Conservation (phyloP, 1,140 invertebrate genomes). For the Eufriesea mexicana region DNA sequence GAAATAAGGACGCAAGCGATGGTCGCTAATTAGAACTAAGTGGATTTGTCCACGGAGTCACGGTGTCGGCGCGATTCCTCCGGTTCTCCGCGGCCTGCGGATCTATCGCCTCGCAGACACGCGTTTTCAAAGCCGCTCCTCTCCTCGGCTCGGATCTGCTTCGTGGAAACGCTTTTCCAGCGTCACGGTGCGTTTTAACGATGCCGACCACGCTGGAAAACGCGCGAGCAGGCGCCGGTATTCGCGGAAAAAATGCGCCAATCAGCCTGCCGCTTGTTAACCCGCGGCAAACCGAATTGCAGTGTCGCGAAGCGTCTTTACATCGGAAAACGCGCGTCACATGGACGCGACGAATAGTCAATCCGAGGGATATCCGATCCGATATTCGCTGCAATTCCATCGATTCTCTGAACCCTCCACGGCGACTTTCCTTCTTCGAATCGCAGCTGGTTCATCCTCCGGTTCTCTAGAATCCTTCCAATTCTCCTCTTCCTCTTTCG, state of each 20-base stretch:
- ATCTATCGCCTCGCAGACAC: too few species aligned
- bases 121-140: too few species aligned
- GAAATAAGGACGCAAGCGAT: constrained; percentile 29
- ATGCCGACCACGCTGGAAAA: neutral
- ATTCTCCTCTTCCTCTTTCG: too few species aligned
- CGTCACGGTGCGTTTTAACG: neutral
- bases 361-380: neutral
- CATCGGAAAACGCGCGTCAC: neutral
- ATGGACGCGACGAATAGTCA: neutral
- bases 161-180: neutral
- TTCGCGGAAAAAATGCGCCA: neutral
- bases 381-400: neutral
- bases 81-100: neutral
- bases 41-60: constrained; percentile 4
- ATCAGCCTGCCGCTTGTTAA: constrained; percentile 17
- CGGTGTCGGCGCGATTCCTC: neutral
- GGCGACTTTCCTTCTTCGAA: neutral
- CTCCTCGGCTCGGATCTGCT: too few species aligned
- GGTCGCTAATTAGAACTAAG: constrained; percentile 28
- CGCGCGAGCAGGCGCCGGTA: neutral
- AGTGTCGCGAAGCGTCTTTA: neutral
- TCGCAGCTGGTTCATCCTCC: too few species aligned
- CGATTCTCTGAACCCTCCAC: neutral
- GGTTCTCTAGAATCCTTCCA: too few species aligned
- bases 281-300: neutral